Base-by-base conservation (phyloP, 1,140 invertebrate species). In the Vanessa tameamea region DNA sequence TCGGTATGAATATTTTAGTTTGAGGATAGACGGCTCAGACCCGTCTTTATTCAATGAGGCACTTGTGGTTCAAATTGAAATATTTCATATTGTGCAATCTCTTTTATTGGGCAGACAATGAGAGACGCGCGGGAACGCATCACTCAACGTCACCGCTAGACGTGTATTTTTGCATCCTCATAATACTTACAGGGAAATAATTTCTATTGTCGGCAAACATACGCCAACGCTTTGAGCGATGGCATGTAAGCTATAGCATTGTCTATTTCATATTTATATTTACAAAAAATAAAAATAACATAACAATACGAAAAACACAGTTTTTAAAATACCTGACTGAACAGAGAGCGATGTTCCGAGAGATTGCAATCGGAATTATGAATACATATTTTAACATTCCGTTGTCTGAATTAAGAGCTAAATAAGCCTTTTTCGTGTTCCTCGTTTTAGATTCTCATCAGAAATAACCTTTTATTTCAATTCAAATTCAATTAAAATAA, bases 61-160 rank as follows among this genome's bases (percentile, higher is more conserved):
- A 83, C 78, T 84, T 82, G 82, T 83, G 85, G 85, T 86, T 88
- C 83, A 88, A 82, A 85, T 84, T 84, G 88, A 90, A 91, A 86
- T 90, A 92, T 91, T 92, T 92, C 88, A 90, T 92, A 90, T 89
- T 88, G 85, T 87, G 88, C 84, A 87, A 89, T 88, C 87, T 87
- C 89, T 92, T 92, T 92, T 87, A 89, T 81, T 57, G 64, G 47
- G 74, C 87, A 86, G 85, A 91, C 89, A 92, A 90, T 89, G 84
- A 78, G 83, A 78, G 72, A 88, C 87, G 86, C 81, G 80, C 75
- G 79, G 82, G 83, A 86, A 87, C 88, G 86, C 83, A 90, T 90
- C 88, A 88, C 81, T 90, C 89, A 90, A 91, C 85, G 89, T 91
- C 89, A 88, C 82, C 78, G 77, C 83, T 85, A 80, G 84, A 87